These are phyloP conservation scores for Spilarctia lutea DNA, from an alignment of 2,888 invertebrate species.

Conservation along the genomic window DNA sequence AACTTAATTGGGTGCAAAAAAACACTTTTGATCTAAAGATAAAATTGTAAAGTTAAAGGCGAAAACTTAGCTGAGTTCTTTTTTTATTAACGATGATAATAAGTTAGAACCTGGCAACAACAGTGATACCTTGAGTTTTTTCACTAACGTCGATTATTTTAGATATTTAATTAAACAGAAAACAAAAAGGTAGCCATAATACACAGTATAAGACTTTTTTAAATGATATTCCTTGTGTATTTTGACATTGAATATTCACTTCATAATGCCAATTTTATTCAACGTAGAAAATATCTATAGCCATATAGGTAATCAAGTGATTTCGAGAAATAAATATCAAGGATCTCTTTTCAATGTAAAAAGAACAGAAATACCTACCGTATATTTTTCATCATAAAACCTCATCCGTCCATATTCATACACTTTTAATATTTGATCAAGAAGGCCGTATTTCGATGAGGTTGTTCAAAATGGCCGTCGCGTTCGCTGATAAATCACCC, in stretches of 20 bases:
- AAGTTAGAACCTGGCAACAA: not conserved
- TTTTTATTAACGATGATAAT: conserved; percentile 9
- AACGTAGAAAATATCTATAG: not conserved
- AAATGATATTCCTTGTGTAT: not conserved
- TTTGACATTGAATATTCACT: not conserved
- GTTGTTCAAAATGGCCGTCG: conserved; percentile 58
- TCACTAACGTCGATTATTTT: not conserved
- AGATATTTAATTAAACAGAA: not conserved
- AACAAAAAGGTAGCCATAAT: not conserved
- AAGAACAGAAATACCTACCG: conserved; percentile 21
- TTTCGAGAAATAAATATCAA: conserved; percentile 15
- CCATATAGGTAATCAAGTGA: conserved; percentile 6
- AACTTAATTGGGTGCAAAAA: conserved; percentile 48
- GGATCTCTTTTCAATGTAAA: conserved; percentile 23
- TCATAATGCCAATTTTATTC: not conserved
- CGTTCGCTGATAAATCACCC: conserved; percentile 65
- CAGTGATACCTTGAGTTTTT: not conserved
- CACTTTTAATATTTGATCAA: conserved; percentile 64
- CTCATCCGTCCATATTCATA: conserved; percentile 46
- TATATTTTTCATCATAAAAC: conserved; percentile 36
- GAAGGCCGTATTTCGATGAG: conserved; percentile 47
- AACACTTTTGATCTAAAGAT: conserved; percentile 43
- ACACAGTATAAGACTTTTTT: not conserved
- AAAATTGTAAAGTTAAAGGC: conserved; percentile 28
- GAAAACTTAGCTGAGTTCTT: conserved; percentile 16